Evolutionary conservation across 2,797 vertebrate genomes (phyloP), one percentile per base, ranked within the genome.

Genomic region (Coccyzus lansbergi): DNA sequence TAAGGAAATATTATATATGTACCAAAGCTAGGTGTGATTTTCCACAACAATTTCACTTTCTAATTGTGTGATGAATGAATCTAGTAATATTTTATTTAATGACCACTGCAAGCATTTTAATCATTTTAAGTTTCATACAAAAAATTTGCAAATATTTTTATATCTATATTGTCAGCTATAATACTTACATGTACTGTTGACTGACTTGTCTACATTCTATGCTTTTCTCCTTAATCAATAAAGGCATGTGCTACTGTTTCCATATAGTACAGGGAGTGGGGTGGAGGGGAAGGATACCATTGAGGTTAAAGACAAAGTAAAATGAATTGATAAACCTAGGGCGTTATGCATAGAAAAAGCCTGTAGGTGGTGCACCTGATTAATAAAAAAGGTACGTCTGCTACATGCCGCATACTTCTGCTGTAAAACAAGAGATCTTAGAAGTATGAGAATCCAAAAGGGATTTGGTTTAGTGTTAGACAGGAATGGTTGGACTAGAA

Each of bases 181-280:
- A 44, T 18, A 82, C 97, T 97, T 97, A 99, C 98, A 98, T 28
- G 98, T 98, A 98, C 99, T 98, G 44, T 98, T 99, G 96, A 99
- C 97, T 93, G 99, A 96, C 88, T 98, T 98, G 96, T 98, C 98
- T 83, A 95, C 93, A 26, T 98, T 96, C 90, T 98, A 6, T 96
- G 93, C 53, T 98, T 97, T 75, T 98, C 98, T 15, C 97, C 96
- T 4, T 96, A 97, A 19, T 97, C 96, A 21, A 98, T 96, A 95
- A 98, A 99, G 46, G 21, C 38, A 22, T 94, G 97, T 83, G 98
- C 94, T 82, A 98, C 98, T 12, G 95, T 97, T 96, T 99, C 98
- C 98, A 99, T 98, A 69, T 97, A 97, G 98, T 99, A 60, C 69
- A 92, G 31, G 24, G 12, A 36, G 48, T 9, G 55, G 15, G 13